phyloP scores from a whole-genome alignment of 2,888 invertebrate genomes.

The Agrotis segetum region DNA sequence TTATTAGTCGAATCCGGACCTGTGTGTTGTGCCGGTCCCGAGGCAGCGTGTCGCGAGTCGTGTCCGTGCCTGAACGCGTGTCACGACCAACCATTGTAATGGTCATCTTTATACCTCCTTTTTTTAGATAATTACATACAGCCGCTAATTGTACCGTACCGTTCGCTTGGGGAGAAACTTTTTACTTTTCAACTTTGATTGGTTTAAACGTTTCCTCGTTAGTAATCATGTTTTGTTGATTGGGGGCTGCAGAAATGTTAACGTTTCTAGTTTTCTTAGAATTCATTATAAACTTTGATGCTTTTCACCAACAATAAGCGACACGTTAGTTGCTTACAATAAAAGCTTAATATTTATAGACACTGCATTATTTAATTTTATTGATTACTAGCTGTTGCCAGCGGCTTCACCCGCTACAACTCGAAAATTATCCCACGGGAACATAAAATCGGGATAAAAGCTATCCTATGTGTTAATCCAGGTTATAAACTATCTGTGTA shows the following conservation, averaged over 20 bases:
- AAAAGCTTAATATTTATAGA: no score
- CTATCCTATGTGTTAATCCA: no score
- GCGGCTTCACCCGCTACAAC: no score
- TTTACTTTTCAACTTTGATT: slow-evolving; percentile 52
- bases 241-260: slow-evolving; percentile 10
- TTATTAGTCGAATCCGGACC: slow-evolving; percentile 44
- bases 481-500: no score
- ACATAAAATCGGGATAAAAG: no score
- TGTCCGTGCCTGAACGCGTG: slow-evolving; percentile 54
- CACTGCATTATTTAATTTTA: no score
- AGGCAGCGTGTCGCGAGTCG: slow-evolving; percentile 60
- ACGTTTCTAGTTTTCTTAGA: slow-evolving; percentile 23
- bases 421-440: no score
- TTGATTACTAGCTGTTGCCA: no score
- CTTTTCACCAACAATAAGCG: background rate
- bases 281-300: background rate
- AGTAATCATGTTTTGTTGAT: slow-evolving; percentile 46
- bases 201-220: slow-evolving; percentile 57
- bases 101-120: slow-evolving; percentile 66
- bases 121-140: slow-evolving; percentile 67
- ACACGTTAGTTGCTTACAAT: background rate
- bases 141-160: slow-evolving; percentile 62
- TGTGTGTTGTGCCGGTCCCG: slow-evolving; percentile 35
- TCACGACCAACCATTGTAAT: slow-evolving; percentile 67
- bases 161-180: slow-evolving; percentile 49